Percentiles rank a stretch among this genome's conserved stretches.
phyloP scores from a whole-genome alignment of 1,140 invertebrate species.

The Teleogryllus occipitalis region DNA sequence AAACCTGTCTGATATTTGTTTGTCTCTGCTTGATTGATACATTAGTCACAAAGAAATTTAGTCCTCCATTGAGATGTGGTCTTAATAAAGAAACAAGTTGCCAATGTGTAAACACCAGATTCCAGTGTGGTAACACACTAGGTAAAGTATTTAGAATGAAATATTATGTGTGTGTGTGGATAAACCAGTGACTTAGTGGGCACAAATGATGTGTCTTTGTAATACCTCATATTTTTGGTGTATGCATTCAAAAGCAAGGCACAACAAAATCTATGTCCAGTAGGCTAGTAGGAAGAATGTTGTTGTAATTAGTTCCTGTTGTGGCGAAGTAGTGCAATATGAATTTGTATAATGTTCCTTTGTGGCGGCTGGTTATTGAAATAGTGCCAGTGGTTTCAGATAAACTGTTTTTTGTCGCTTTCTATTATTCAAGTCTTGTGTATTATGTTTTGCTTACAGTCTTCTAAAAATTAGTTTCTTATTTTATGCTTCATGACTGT shows the following conservation, averaged over 20 bases:
- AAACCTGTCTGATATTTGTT: not conserved
- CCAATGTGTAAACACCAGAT: constrained; percentile 14
- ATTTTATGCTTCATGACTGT: not conserved
- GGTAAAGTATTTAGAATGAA: constrained; percentile 13
- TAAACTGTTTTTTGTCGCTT: not conserved
- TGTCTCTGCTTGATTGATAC: not conserved
- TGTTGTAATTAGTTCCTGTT: not conserved
- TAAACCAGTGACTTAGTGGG: constrained; percentile 6
- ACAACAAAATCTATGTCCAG: constrained; percentile 8
- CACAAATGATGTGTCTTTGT: constrained; percentile 7
- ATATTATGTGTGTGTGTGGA: not conserved
- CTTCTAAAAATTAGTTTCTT: not conserved
- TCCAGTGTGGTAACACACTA: not conserved
- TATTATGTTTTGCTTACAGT: not conserved
- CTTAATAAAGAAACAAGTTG: not conserved
- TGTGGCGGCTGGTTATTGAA: not conserved
- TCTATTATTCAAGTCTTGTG: not conserved
- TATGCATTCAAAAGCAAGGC: constrained; percentile 7
- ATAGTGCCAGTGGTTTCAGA: not conserved
- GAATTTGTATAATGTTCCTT: not conserved
- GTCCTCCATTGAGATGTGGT: constrained; percentile 8
- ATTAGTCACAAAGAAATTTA: not conserved
- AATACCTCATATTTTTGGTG: constrained; percentile 13
- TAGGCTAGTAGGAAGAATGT: not conserved
- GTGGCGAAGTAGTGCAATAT: not conserved